Conservation (phyloP, 2,797 vertebrate species). For the Sebastes kiyomatsui region DNA sequence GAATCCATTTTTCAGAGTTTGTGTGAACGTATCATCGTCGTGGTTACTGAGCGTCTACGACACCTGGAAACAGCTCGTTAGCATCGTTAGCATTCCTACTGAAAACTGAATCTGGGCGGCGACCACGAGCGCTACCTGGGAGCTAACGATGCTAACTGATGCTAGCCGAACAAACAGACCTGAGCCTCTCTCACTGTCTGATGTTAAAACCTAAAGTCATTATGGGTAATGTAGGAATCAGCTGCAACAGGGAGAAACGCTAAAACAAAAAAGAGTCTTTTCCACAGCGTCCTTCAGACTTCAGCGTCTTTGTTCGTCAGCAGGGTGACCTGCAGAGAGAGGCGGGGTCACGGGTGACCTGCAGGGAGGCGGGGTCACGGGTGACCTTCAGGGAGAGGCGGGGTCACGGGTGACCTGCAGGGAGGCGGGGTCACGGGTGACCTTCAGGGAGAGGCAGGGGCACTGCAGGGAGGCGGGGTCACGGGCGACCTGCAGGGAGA, state of each 20-base stretch:
- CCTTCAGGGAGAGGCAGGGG: too few relatives aligned
- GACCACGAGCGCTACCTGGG: not conserved
- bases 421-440: too few relatives aligned
- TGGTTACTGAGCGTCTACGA: not conserved
- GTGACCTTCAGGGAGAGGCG: not conserved
- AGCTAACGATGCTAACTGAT: not conserved
- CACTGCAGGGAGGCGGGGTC: too few relatives aligned
- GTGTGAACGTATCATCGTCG: too few relatives aligned
- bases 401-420: not conserved
- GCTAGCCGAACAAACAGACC: too few relatives aligned
- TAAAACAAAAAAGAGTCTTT: not conserved
- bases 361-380: not conserved
- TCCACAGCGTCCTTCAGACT: not conserved
- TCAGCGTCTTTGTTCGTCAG: not conserved
- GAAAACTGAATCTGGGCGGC: not conserved
- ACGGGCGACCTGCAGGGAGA: too few relatives aligned
- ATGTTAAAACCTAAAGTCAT: not conserved
- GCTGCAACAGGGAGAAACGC: not conserved
- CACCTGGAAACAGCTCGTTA: not conserved
- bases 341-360: not conserved
- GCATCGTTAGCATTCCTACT: not conserved
- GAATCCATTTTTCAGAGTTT: not conserved
- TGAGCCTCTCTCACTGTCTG: not conserved
- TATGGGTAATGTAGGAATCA: conserved; percentile 25
- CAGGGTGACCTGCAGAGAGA: not conserved